Conservation (phyloP, 2,113 vertebrate species). For the Athene noctua region DNA sequence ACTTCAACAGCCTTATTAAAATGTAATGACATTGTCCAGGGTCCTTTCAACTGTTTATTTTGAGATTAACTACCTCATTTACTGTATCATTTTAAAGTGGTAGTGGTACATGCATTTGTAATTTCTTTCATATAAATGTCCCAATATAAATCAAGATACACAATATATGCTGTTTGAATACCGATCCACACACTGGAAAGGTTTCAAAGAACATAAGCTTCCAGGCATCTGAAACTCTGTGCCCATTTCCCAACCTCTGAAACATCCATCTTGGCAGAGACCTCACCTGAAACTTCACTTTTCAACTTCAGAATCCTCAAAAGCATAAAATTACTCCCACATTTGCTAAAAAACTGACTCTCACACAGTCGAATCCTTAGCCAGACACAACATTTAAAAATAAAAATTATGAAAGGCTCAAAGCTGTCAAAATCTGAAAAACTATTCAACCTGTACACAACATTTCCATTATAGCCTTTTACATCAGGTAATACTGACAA, state of each 20-base stretch:
- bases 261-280: neutral
- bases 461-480: neutral
- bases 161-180: fast-evolving
- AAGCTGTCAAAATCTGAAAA: neutral
- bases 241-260: neutral
- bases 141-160: neutral
- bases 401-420: neutral
- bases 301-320: neutral
- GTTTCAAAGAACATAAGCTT: neutral
- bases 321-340: neutral
- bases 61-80: neutral
- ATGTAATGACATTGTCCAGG: neutral
- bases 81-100: neutral
- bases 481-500: neutral
- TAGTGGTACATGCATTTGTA: too few species aligned
- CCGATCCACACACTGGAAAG: neutral
- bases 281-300: neutral
- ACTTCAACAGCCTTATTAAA: neutral
- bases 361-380: neutral
- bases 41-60: neutral
- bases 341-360: neutral
- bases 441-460: neutral
- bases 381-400: neutral
- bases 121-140: neutral
- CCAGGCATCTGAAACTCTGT: neutral